Conservation (phyloP, 2,113 vertebrate species). For the Ariopsis seemanni region DNA sequence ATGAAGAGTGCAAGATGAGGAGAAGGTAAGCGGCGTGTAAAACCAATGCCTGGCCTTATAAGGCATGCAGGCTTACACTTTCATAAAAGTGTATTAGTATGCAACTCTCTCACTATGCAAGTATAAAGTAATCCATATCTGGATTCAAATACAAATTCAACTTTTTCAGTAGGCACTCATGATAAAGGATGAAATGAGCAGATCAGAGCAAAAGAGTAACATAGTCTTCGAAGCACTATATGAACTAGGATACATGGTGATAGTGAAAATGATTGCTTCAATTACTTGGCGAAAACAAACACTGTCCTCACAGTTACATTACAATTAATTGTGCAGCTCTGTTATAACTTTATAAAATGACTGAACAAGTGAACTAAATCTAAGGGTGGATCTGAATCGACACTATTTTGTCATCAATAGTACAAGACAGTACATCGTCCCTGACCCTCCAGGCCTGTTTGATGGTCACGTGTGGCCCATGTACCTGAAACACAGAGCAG, state of each 20-base stretch:
- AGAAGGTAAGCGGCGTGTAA: conserved; percentile 66
- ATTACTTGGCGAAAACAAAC: not conserved
- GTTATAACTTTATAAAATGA: not conserved
- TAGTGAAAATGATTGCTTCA: not conserved
- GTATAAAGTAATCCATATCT: not conserved
- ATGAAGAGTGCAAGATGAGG: conserved; percentile 78
- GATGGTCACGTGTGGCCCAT: conserved; percentile 84
- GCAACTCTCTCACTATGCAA: not conserved
- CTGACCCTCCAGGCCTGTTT: conserved; percentile 79
- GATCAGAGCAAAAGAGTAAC: not conserved
- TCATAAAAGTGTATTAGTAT: not conserved
- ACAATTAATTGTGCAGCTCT: not conserved
- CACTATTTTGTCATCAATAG: conserved; percentile 58
- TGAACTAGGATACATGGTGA: not conserved
- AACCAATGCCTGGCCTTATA: not conserved
- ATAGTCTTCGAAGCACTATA: not conserved
- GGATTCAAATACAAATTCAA: not conserved
- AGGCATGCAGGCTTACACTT: not conserved
- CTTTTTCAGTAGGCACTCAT: not conserved
- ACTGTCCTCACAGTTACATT: not conserved
- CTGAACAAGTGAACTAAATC: not conserved
- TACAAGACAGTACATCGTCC: conserved; percentile 76
- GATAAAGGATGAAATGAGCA: not conserved
- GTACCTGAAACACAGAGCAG: conserved; percentile 76
- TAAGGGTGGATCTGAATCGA: not conserved